Base-by-base conservation (phyloP, 2,888 invertebrate genomes). In the Amphipyra tragopoginis region DNA sequence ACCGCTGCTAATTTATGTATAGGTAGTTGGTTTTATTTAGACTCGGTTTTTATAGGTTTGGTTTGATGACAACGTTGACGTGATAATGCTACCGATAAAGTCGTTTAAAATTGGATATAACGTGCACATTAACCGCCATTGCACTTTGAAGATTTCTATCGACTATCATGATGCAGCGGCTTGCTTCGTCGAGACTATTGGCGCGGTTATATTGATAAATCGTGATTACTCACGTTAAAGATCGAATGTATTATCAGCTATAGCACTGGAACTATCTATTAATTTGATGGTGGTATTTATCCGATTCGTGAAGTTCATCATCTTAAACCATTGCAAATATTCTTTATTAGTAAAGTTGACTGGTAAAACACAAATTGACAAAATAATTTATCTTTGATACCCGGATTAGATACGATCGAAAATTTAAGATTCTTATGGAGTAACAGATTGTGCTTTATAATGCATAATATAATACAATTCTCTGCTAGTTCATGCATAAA, bases 1-100 rank as follows among this genome's bases (percentile, higher is more conserved):
- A 86, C 86, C 84, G 82, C 83, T 75, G 77, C 86, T 80, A 88
- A 91, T 89, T 86, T 81, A 80, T 76, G 75, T 75, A 44, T n/a
- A 80, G 72, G 71, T n/a, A n/a, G n/a, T 70, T 68, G 21, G 43
- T 51, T 65, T 54, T 48, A 57, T 56, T 47, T 40, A 8, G n/a
- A 9, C 36, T 5, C 21, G n/a, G 39, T 47, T 59, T 51, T 49
- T 60, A 21, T 54, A 26, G 43, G 53, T 61, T 57, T 42, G 34
- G 21, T 13, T 15, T 40, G 21, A 59, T 49, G 29, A 29, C 29
- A 29, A 29, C 5, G 29, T 29, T 29, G 55, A 70, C 15, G n/a
- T 57, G 48, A 53, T n/a, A 48, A 42, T 57, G 45, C 15, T 42
- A 50, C 21, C 42, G 47, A 33, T 66, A 36, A 54, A 47, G 66